Base-by-base conservation (phyloP, 2,888 invertebrate genomes). In the Brachyopa scutellaris region DNA sequence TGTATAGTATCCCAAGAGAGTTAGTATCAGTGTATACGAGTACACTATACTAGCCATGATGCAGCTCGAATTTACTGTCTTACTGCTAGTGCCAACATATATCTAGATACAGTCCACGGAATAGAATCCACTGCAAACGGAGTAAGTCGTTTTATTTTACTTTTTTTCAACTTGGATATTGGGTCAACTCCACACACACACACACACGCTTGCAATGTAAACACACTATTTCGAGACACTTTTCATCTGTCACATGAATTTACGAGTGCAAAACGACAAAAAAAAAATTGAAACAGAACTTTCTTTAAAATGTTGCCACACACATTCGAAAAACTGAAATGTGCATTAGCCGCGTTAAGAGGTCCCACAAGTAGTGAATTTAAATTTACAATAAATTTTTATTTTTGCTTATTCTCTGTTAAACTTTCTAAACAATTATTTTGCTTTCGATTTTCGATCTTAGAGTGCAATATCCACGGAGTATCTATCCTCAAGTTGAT, bases 1-100 rank as follows among this genome's bases (percentile, higher is more conserved):
- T 77, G 70, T 67, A 77, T 77, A 72, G 82, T 82, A 82, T 82
- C 82, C 82, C 70, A 82, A 77, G 47, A 82, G 61, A 59, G 61
- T 70, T 29, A 77, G 66, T 72, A 82, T 47, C 47, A 77, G 77
- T 82, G 70, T 72, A 77, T 61, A 66, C 61, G 61, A 72, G 70
- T 72, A 82, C 77, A 82, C 77, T 47, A 64, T 66, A 29, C 59
- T 77, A 31, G 82, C 77, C 82, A 82, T 82, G 70, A 40, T 82
- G 77, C 45, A 72, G 74, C 49, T 70, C 6, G 9, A 57, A 19
- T 72, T 17, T 55, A 67, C 33, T 40, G 53, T 78, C 42, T 66
- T 31, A 9, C 45, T 61, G 77, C 11, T 38, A 51, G 11, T 70
- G 64, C 51, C 45, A 40, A 49, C 53, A 66, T 64, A 36, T 23